Evolutionary conservation across 2,113 vertebrate species (phyloP).

Genomic region (Sterrhoptilus dennistouni): DNA sequence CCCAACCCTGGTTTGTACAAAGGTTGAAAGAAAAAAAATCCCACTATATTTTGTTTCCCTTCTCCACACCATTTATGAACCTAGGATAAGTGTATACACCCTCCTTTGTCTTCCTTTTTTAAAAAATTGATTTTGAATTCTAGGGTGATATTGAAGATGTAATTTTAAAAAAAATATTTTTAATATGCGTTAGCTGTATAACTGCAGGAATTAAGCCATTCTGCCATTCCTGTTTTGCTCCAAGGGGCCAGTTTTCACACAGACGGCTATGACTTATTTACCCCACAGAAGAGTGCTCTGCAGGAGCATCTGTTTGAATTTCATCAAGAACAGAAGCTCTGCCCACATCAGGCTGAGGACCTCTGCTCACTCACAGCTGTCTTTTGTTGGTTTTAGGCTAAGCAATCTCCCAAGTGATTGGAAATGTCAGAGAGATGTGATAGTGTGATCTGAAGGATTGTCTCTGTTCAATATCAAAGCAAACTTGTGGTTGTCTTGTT

Average conservation of each 20-base stretch:
- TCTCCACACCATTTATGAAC: not conserved
- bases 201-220: not conserved
- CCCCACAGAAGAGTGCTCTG: not conserved
- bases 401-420: not conserved
- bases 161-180: rapidly evolving
- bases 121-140: not conserved
- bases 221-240: not conserved
- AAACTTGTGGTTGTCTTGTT: not conserved
- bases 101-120: not conserved
- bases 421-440: not conserved
- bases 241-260: not conserved
- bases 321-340: not conserved
- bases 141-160: not conserved
- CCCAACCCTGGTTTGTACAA: not conserved
- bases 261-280: not conserved
- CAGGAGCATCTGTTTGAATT: not conserved
- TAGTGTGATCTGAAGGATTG: not conserved
- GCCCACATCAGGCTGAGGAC: not conserved
- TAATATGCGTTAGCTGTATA: not conserved
- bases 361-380: not conserved
- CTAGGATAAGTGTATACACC: not conserved
- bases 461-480: not conserved
- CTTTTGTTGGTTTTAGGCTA: not conserved
- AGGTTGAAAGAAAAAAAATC: not conserved
- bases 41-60: not conserved